Conservation (phyloP, 1,140 invertebrate genomes). For the Holotrichia oblita region DNA sequence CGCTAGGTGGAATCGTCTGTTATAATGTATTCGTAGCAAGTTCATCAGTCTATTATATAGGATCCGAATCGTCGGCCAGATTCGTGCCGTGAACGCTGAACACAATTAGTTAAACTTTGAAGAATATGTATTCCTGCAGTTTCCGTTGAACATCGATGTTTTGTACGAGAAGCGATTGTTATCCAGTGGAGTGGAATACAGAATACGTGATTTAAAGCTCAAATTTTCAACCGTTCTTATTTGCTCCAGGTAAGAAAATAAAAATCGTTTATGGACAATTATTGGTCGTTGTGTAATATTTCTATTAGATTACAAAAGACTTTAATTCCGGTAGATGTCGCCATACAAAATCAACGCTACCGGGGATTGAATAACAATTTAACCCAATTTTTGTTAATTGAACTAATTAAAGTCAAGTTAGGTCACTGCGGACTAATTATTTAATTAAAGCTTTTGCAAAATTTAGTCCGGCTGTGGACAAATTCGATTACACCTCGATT, state of each 20-base stretch:
- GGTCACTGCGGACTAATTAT: slow-evolving; percentile 1
- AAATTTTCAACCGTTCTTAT: too few relatives aligned
- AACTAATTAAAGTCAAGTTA: slow-evolving; percentile 11
- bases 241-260: too few relatives aligned
- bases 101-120: slow-evolving; percentile 17
- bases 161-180: too few relatives aligned
- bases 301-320: not conserved
- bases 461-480: not conserved
- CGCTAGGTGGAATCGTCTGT: not conserved
- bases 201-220: too few relatives aligned
- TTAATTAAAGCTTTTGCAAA: slow-evolving; percentile 32
- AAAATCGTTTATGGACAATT: too few relatives aligned
- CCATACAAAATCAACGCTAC: too few relatives aligned
- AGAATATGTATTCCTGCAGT: slow-evolving; percentile 5
- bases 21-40: not conserved
- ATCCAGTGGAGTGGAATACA: too few relatives aligned
- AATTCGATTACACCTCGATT: not conserved
- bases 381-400: slow-evolving; percentile 4
- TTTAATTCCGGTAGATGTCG: not conserved
- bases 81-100: not conserved
- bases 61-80: not conserved
- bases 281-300: not conserved
- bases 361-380: not conserved
- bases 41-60: slow-evolving; percentile 8
- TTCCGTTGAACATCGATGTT: not conserved